Evolutionary conservation across 2,113 vertebrate genomes (phyloP).

Genomic region (Pelecanus crispus): DNA sequence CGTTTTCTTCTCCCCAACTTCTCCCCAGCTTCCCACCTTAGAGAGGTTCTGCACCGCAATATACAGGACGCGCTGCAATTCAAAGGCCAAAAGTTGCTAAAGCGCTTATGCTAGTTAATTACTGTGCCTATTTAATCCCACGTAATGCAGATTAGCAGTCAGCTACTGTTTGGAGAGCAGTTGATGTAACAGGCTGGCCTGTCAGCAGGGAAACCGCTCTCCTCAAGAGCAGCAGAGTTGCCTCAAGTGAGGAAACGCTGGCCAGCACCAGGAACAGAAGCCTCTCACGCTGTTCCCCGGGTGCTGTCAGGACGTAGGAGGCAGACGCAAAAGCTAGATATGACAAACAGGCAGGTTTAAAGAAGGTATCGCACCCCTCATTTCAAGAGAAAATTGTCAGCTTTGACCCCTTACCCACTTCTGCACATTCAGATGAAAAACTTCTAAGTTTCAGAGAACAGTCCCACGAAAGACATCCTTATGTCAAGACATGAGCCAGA

Average conservation of each 20-base stretch:
- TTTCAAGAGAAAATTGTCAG: background rate
- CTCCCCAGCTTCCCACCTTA: background rate
- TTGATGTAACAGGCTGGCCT: background rate
- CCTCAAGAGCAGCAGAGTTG: background rate
- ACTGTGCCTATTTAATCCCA: slow-evolving; percentile 50
- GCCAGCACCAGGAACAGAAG: background rate
- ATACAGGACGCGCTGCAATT: background rate
- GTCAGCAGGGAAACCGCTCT: background rate
- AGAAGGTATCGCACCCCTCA: background rate
- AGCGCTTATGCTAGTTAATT: slow-evolving; percentile 62
- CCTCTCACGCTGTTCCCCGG: background rate
- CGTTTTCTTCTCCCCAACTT: background rate
- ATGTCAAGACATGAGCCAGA: fast-evolving
- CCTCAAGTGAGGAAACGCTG: background rate
- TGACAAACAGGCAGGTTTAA: background rate
- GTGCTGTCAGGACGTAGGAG: background rate
- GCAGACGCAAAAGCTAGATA: background rate
- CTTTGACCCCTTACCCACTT: background rate
- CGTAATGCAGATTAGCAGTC: slow-evolving; percentile 63
- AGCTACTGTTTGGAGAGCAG: background rate
- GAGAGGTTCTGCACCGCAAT: background rate
- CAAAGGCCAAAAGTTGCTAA: slow-evolving; percentile 50
- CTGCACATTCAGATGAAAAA: background rate
- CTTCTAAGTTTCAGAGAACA: background rate
- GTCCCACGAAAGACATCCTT: background rate